Base-by-base conservation (phyloP, 2,113 vertebrate species). In the Piprites chloris region DNA sequence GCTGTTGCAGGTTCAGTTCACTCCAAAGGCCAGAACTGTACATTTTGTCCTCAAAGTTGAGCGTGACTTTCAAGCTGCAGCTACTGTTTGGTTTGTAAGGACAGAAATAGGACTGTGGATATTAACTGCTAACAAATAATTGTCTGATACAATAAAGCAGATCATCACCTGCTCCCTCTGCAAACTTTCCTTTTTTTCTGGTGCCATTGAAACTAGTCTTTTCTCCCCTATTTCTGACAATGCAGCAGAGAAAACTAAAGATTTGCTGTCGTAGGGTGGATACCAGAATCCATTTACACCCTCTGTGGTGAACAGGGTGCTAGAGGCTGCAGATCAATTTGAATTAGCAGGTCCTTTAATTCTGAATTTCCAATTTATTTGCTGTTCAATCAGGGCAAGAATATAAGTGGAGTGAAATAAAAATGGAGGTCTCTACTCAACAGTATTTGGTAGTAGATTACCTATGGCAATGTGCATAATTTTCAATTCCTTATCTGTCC, bases 401-500 rank as follows among this genome's bases (percentile, higher is more conserved):
- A 87, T 42, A 53, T 67, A 88, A 81, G 73, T 53, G 59, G 79
- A 92, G 68, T 28, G 65, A 96, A 96, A 89, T 90, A 93, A 97
- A 97, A 95, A 87, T 69, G 15, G 3, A 21, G 56, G 95, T 87
- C 85, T 85, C 77, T 66, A 74, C 93, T 92, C 80, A 69, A 92
- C 72, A 92, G 46, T 49, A 65, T 93, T 92, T 33, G 46, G 72
- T 71, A 85, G 96, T 84, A 96, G 95, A 96, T 97, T 96, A 96
- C 90, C 90, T 85, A 47, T 89, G 89, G 78, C 95, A 95, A 95
- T 90, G 72, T 80, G 87, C 69, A 76, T 97, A 97, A 97, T 96
- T 98, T 97, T 89, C 92, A 96, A 89, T 93, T 97, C 89, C 97
- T 98, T 98, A 97, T 98, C 98, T 97, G 91, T 88, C 90, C 95